These are phyloP conservation scores for Thalassarche chlororhynchos DNA, from an alignment of 2,113 vertebrate genomes.

Conservation along the genomic window DNA sequence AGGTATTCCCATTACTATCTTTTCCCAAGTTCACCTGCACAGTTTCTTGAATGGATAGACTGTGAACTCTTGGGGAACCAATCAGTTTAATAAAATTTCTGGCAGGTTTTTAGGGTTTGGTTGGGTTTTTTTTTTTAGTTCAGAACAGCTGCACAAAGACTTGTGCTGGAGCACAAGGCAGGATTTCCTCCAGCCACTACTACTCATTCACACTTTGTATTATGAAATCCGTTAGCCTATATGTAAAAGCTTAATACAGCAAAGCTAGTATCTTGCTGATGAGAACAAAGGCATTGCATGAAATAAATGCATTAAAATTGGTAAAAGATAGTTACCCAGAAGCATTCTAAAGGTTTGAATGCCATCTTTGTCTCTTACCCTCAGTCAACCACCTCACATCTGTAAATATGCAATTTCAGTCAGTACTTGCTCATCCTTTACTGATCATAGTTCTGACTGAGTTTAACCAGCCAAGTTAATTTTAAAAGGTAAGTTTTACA, in stretches of 20 bases:
- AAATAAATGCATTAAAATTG: background rate
- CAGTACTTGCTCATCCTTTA: background rate
- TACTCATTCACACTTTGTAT: background rate
- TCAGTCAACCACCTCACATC: background rate
- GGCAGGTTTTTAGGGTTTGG: background rate
- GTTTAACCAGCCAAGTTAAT: background rate
- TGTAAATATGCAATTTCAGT: background rate
- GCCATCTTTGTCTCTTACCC: background rate
- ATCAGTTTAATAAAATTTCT: background rate
- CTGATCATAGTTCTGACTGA: background rate
- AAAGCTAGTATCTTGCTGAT: conserved; percentile 32
- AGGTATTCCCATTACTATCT: background rate
- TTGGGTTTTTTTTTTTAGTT: background rate
- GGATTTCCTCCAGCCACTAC: background rate
- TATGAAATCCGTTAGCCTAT: background rate
- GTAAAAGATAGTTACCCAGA: background rate
- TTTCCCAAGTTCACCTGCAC: background rate
- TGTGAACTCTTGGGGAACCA: background rate
- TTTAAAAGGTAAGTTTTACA: background rate
- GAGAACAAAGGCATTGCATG: background rate
- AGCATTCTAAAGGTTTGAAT: background rate
- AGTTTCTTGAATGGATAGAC: background rate
- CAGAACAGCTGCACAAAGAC: background rate
- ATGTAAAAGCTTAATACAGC: background rate
- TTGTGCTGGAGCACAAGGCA: background rate